phyloP scores from a whole-genome alignment of 1,140 invertebrate genomes.

The Microvelia longipes region DNA sequence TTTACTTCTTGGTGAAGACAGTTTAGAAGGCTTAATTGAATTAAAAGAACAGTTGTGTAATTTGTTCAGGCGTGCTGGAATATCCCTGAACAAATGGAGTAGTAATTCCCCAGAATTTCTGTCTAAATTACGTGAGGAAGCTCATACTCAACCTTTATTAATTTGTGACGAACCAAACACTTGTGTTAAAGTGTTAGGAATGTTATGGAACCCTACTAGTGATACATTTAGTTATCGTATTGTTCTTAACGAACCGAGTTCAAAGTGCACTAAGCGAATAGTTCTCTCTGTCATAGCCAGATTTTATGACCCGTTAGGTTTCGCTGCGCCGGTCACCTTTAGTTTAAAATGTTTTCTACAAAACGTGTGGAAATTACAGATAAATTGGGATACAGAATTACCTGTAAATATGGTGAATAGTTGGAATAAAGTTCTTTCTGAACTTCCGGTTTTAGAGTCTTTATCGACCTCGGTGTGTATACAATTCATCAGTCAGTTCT shows the following conservation, averaged over 20 bases:
- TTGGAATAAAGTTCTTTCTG: background rate
- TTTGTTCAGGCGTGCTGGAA: no score
- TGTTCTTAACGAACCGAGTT: background rate
- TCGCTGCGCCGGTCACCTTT: background rate
- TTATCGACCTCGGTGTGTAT: background rate
- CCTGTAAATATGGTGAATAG: background rate
- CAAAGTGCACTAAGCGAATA: background rate
- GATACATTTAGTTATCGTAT: background rate
- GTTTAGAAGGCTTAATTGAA: no score
- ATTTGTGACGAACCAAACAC: background rate
- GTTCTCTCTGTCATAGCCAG: background rate
- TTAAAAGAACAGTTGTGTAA: no score
- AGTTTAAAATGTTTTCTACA: background rate
- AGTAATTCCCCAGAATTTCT: background rate
- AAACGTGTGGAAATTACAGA: background rate
- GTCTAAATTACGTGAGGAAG: background rate
- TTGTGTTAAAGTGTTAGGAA: background rate
- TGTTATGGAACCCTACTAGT: background rate
- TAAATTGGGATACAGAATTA: background rate
- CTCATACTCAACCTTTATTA: background rate
- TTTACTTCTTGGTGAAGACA: no score
- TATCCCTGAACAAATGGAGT: background rate
- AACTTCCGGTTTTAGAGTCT: background rate
- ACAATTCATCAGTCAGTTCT: background rate
- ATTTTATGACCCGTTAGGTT: background rate